A percentile compares a stretch with the other conserved stretches of the same genome.
Evolutionary conservation across 2,797 vertebrate genomes (phyloP).

Genomic region (Spinibarbus caldwelli): DNA sequence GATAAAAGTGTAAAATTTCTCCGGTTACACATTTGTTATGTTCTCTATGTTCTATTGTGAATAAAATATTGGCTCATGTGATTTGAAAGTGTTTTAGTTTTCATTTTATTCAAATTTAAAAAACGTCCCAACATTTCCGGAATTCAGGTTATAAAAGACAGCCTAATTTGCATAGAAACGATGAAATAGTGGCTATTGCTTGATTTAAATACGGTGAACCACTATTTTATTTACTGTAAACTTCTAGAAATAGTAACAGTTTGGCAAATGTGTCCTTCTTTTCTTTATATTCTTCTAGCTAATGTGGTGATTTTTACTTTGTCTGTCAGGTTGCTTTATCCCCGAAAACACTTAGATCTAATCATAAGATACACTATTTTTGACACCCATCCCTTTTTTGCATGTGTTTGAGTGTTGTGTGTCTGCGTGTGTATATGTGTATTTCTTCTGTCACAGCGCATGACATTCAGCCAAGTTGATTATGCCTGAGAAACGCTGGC

Average conservation of each 20-base stretch:
- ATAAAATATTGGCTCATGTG: too few species aligned
- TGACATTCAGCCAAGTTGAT: conserved; percentile 35
- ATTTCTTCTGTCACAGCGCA: not conserved
- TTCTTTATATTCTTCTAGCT: not conserved
- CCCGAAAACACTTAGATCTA: not conserved
- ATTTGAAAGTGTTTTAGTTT: too few species aligned
- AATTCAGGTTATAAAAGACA: too few species aligned
- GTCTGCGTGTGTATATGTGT: not conserved
- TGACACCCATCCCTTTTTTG: not conserved
- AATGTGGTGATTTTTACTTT: not conserved
- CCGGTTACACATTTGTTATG: too few species aligned
- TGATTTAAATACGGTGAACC: not conserved
- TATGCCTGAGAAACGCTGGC: conserved; percentile 32
- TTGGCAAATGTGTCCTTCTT: not conserved
- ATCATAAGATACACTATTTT: not conserved
- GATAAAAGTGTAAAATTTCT: too few species aligned
- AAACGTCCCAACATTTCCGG: too few species aligned
- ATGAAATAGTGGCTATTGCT: not conserved
- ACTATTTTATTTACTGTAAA: not conserved
- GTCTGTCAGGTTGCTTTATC: not conserved
- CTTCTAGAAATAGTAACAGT: not conserved
- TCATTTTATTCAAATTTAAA: too few species aligned
- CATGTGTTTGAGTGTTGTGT: not conserved
- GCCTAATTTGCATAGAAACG: not conserved
- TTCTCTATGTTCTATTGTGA: too few species aligned